Percentiles rank a stretch among this genome's conserved stretches.
Evolutionary conservation across 2,113 vertebrate genomes (phyloP).

Genomic region (Candoia aspera): DNA sequence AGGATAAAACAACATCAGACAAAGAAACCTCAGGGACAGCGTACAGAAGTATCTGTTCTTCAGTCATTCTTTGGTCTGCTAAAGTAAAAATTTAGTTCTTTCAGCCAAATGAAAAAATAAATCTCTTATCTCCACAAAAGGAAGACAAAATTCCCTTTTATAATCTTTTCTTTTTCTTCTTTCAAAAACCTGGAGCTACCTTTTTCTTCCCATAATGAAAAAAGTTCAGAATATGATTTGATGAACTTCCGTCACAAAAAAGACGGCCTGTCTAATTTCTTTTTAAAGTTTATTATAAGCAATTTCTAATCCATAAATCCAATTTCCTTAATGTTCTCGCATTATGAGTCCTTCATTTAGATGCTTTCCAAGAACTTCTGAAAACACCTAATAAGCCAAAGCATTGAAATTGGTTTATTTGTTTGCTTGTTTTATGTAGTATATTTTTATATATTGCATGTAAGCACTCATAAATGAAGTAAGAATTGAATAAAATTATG

Average conservation of each 20-base stretch:
- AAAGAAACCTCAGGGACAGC: slow-evolving; percentile 44
- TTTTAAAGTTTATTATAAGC: neutral
- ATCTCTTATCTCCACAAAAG: slow-evolving; percentile 48
- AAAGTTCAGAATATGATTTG: slow-evolving; percentile 28
- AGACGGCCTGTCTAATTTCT: neutral
- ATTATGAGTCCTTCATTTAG: neutral
- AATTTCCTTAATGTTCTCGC: neutral
- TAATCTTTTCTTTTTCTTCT: slow-evolving; percentile 15
- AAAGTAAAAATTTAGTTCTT: slow-evolving; percentile 45
- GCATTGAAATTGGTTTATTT: neutral
- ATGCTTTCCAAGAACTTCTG: neutral
- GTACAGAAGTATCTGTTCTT: slow-evolving; percentile 58
- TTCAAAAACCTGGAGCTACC: slow-evolving; percentile 5
- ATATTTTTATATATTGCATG: neutral
- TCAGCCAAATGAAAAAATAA: slow-evolving; percentile 46
- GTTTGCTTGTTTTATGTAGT: neutral
- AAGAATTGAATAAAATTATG: neutral
- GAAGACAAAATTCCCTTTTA: slow-evolving; percentile 47
- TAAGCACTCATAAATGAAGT: neutral
- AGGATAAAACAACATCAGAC: slow-evolving; percentile 41
- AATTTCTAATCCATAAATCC: neutral
- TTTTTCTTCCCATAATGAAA: slow-evolving; percentile 17
- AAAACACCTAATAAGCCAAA: neutral
- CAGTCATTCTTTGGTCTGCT: slow-evolving; percentile 35
- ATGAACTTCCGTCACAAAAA: slow-evolving; percentile 29